A percentile compares a stretch with the other conserved stretches of the same genome.
These are phyloP conservation scores for Aricia artaxerxes DNA, from an alignment of 2,888 invertebrate genomes.

Conservation along the genomic window DNA sequence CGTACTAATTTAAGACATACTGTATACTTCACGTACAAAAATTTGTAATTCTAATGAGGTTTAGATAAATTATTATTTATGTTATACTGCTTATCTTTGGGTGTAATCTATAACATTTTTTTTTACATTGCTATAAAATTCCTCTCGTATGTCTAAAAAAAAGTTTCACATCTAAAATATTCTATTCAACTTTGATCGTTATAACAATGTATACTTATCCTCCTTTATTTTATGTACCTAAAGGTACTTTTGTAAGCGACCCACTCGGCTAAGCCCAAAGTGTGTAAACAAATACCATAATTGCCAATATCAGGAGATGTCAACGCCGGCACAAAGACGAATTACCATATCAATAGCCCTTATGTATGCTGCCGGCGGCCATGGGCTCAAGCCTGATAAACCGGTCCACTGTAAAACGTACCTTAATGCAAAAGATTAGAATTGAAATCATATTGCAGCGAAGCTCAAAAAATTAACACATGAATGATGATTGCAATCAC, in stretches of 20 bases:
- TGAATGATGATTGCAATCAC: background rate
- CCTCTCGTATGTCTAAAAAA: too few species aligned
- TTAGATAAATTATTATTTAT: background rate
- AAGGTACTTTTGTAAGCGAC: background rate
- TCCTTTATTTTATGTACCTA: background rate
- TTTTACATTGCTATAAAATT: too few species aligned
- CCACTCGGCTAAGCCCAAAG: constrained; percentile 5
- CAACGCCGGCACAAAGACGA: constrained; percentile 57
- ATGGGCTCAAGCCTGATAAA: background rate
- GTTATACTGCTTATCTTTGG: background rate
- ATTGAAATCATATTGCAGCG: constrained; percentile 43
- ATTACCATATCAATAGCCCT: constrained; percentile 73
- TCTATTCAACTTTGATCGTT: background rate
- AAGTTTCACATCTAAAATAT: background rate
- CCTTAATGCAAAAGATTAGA: constrained; percentile 43
- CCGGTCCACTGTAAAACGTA: constrained; percentile 24
- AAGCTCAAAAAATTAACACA: background rate
- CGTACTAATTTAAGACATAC: background rate
- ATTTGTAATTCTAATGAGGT: background rate
- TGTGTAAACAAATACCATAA: constrained; percentile 24
- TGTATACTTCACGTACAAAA: background rate
- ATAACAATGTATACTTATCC: background rate
- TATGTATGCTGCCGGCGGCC: constrained; percentile 51
- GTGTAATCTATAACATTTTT: background rate
- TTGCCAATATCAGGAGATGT: constrained; percentile 20